These are phyloP conservation scores for Actias luna DNA, from an alignment of 2,888 invertebrate species.

Conservation along the genomic window DNA sequence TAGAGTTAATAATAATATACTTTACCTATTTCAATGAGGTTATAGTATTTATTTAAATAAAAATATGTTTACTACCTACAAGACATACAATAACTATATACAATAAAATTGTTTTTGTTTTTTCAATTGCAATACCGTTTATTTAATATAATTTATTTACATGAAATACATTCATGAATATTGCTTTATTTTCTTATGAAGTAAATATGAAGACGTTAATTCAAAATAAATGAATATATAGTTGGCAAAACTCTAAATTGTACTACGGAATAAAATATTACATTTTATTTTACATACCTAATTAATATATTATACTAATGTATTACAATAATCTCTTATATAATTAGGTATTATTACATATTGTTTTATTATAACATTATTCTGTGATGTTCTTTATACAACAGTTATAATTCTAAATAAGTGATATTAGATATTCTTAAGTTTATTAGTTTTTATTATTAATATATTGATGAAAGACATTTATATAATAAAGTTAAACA, in stretches of 20 bases:
- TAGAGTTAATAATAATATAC: neutral
- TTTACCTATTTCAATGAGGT: too few relatives aligned
- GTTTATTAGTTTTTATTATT: neutral
- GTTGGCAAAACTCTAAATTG: neutral
- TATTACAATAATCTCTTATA: neutral
- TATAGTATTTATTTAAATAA: too few relatives aligned
- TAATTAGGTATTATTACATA: too few relatives aligned
- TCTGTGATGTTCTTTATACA: neutral
- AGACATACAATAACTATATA: too few relatives aligned
- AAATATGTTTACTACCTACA: too few relatives aligned
- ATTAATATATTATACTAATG: neutral
- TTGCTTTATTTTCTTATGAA: too few relatives aligned
- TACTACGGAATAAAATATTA: too few relatives aligned
- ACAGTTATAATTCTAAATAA: neutral
- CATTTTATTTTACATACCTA: neutral
- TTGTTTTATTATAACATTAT: neutral
- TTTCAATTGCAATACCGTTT: too few relatives aligned
- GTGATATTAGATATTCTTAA: neutral
- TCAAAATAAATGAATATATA: neutral
- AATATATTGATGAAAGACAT: neutral
- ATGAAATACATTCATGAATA: too few relatives aligned
- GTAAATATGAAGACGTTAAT: too few relatives aligned
- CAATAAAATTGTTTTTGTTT: too few relatives aligned
- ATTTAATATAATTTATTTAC: too few relatives aligned
- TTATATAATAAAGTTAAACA: neutral